Base-by-base conservation (phyloP, 2,888 invertebrate genomes). In the Oscheius onirici region DNA sequence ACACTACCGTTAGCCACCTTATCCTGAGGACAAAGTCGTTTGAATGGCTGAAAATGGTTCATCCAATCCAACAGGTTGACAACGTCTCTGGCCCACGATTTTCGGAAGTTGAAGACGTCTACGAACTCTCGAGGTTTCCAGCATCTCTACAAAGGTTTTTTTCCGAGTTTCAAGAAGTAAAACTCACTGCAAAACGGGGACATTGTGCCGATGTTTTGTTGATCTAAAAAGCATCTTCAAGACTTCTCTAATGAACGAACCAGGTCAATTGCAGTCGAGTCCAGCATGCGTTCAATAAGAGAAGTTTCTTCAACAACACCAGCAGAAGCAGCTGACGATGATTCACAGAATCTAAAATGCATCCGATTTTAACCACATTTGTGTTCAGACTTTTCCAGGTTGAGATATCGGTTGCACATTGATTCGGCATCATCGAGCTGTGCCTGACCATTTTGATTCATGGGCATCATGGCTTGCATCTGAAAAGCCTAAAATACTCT, bases 121-220 rank as follows among this genome's bases (percentile, higher is more conserved):
- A 78, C 41, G 24, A 78, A 71, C 46, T 76, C 74, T 41, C 67
- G 46, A 0, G 78, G 73, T 26, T 78, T 78, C 78, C 78, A 78
- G 24, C 70, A 70, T 69, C 73, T 72, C 77, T 78, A 72, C 26
- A 63, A 72, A 72, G n/a, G 34, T 24, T 51, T 20, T 20, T 22
- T 17, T 20, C 49, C 41, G 28, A 15, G 15, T 41, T 17, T n/a
- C 20, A 17, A 17, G 20, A 22, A 24, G 40, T 28, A 11, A 8
- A 13, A 69, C 13, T 24, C 6, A 77, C 77, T 34, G 69, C 72
- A 55, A 75, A 78, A 28, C 77, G 67, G 11, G 77, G 77, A 67
- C 77, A 78, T 20, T 78, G 77, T 5, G 77, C 71, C 5, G 73
- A 69, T 24, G 71, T 70, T 61, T 75, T 77, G 60, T 69, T 58